Percentiles rank a stretch among this genome's conserved stretches.
Conservation (phyloP, 2,113 vertebrate species). For the Pao palembangensis region DNA sequence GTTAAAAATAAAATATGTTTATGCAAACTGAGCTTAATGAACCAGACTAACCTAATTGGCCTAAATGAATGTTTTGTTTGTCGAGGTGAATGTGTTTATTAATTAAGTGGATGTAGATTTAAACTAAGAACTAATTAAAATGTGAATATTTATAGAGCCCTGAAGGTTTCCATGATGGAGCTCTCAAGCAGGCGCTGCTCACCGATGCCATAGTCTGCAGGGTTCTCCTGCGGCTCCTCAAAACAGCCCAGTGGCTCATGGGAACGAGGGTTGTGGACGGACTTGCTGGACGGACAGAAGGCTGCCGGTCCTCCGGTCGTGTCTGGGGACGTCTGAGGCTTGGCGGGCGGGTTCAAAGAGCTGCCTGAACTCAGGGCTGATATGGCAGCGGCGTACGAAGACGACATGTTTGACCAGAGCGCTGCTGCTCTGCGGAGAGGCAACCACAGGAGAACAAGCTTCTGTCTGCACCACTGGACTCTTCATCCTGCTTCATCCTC, state of each 20-base stretch:
- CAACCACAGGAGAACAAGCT: conserved; percentile 6
- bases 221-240: conserved; percentile 70
- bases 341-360: conserved; percentile 9
- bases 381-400: conserved; percentile 64
- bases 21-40: no score
- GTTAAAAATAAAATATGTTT: no score
- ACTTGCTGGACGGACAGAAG: background rate
- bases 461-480: background rate
- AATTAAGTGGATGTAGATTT: no score
- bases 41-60: no score
- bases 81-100: no score
- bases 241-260: conserved; percentile 30
- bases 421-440: background rate
- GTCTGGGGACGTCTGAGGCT: background rate
- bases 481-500: background rate
- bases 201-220: conserved; percentile 68
- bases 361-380: conserved; percentile 44
- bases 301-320: conserved; percentile 2
- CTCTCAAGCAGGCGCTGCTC: background rate
- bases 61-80: no score
- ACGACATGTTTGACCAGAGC: conserved; percentile 56
- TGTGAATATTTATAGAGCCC: no score
- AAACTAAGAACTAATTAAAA: no score
- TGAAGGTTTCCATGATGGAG: background rate
- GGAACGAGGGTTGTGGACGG: background rate